Conservation (phyloP, 2,888 invertebrate species). For the Bombylius discolor region DNA sequence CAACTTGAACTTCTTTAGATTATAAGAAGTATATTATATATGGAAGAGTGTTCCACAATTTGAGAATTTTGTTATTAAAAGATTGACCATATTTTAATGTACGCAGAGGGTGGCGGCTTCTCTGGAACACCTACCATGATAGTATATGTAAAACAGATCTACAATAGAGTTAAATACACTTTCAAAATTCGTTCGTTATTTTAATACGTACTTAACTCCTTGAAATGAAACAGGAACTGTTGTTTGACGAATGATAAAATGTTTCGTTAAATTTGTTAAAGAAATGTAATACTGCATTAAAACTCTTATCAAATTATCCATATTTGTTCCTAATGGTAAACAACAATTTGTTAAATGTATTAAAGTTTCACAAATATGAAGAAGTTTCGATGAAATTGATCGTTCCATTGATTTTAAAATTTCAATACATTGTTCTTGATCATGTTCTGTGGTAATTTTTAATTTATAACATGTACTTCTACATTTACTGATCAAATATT, state of each 20-base stretch:
- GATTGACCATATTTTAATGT: no score
- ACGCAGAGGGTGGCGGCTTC: no score
- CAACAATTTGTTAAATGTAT: slow-evolving; percentile 40
- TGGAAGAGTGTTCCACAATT: no score
- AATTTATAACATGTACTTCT: slow-evolving; percentile 37
- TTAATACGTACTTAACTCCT: slow-evolving; percentile 21
- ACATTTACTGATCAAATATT: slow-evolving; percentile 34
- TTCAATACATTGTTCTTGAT: slow-evolving; percentile 36
- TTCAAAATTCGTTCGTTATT: no score
- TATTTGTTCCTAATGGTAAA: slow-evolving; percentile 40
- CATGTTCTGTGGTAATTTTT: slow-evolving; percentile 36
- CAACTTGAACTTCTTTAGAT: no score
- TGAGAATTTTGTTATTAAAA: no score
- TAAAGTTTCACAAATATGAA: slow-evolving; percentile 41
- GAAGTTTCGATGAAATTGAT: slow-evolving; percentile 45
- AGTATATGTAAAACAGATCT: no score
- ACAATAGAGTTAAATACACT: no score
- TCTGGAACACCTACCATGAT: no score
- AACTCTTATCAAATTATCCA: slow-evolving; percentile 44
- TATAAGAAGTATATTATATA: no score
- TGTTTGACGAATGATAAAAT: slow-evolving; percentile 42
- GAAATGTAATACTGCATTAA: slow-evolving; percentile 42
- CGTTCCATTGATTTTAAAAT: slow-evolving; percentile 41
- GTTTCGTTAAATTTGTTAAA: slow-evolving; percentile 44
- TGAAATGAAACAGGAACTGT: slow-evolving; percentile 22